Percentiles rank a stretch among this genome's conserved stretches.
These are phyloP conservation scores for Bemisia tabaci DNA, from an alignment of 1,140 invertebrate species.

Conservation along the genomic window DNA sequence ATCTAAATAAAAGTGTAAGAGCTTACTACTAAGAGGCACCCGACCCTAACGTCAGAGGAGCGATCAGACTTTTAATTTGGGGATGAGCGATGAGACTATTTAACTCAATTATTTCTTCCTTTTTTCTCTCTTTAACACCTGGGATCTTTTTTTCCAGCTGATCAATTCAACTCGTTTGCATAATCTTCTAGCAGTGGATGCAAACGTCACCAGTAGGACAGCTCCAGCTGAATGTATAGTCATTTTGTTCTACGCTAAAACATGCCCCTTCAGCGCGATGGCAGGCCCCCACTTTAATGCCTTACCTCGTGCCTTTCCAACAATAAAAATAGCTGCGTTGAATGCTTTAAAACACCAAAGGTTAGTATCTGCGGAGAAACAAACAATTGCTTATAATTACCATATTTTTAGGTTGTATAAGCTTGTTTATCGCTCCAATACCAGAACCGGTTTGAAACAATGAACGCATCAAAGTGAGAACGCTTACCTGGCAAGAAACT, in stretches of 20 bases:
- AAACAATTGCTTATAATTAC: no score
- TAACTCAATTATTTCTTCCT: no score
- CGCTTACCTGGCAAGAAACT: no score
- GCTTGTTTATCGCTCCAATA: no score
- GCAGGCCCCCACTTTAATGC: constrained; percentile 85
- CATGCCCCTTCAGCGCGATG: constrained; percentile 77
- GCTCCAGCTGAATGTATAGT: constrained; percentile 55
- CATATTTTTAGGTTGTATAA: constrained; percentile 9
- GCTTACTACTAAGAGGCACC: no score
- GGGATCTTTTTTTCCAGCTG: constrained; percentile 31
- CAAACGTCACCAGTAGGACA: constrained; percentile 34
- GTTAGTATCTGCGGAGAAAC: constrained; percentile 33
- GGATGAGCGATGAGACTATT: no score
- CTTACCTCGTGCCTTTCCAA: constrained; percentile 66
- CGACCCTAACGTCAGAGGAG: no score
- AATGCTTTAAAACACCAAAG: constrained; percentile 73
- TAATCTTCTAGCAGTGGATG: constrained; percentile 38
- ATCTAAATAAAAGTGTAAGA: no score
- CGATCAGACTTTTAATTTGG: no score
- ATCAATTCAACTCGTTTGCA: constrained; percentile 40
- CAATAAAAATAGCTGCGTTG: constrained; percentile 74
- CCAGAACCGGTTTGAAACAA: no score
- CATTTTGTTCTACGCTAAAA: constrained; percentile 78
- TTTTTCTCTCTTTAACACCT: no score
- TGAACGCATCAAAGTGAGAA: no score